Evolutionary conservation across 2,113 vertebrate genomes (phyloP).

Genomic region (Ceyx cyanopectus): DNA sequence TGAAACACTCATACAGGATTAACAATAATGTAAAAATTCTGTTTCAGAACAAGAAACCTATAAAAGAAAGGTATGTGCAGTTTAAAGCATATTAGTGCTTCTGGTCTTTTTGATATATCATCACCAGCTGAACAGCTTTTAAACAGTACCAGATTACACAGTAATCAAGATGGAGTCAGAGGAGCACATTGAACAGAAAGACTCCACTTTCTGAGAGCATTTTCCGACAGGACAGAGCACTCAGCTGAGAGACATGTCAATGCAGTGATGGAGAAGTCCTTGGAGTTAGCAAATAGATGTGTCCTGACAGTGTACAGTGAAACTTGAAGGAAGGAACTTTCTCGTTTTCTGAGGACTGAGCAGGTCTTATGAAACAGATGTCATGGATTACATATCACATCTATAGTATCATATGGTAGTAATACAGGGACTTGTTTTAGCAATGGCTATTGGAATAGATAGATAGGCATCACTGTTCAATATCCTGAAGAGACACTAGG

Average conservation of each 20-base stretch:
- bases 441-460: neutral
- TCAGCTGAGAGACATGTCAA: neutral
- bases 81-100: neutral
- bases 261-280: neutral
- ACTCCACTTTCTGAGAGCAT: neutral
- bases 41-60: neutral
- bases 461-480: neutral
- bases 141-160: neutral
- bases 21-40: neutral
- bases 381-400: fast-evolving
- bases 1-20: neutral
- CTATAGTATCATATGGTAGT: neutral
- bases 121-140: neutral
- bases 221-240: neutral
- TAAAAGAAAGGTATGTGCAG: neutral
- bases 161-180: neutral
- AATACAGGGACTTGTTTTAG: neutral
- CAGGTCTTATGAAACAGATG: neutral
- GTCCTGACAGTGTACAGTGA: neutral
- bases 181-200: neutral
- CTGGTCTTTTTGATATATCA: neutral
- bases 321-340: neutral
- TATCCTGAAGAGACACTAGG: neutral
- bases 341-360: neutral
- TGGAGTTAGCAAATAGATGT: neutral